Percentiles rank a stretch among this genome's conserved stretches.
Evolutionary conservation across 2,797 vertebrate genomes (phyloP).

Genomic region (Garrulus glandarius): DNA sequence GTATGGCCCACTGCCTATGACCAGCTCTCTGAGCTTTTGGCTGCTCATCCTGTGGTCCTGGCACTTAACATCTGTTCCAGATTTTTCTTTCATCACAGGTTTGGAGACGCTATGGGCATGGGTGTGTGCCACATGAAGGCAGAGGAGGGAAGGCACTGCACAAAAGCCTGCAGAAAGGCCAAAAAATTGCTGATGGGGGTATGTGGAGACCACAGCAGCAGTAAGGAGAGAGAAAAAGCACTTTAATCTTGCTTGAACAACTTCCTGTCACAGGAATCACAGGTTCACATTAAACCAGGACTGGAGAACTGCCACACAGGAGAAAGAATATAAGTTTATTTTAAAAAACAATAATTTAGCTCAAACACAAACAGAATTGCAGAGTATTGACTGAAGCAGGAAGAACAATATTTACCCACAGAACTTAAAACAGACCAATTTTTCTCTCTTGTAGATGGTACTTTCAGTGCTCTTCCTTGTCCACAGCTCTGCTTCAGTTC

Average conservation of each 20-base stretch:
- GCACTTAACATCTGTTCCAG: neutral
- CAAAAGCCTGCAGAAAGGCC: neutral
- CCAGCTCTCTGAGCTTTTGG: neutral
- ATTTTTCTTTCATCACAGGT: neutral
- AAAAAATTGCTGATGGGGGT: neutral
- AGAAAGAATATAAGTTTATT: conserved; percentile 51
- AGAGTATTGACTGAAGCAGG: neutral
- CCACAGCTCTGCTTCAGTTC: neutral
- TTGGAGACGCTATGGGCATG: neutral
- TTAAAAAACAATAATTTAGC: conserved; percentile 63
- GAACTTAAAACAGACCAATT: neutral
- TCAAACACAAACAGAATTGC: neutral
- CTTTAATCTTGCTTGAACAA: neutral
- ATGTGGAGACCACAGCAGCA: neutral
- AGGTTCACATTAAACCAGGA: neutral
- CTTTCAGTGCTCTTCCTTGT: neutral
- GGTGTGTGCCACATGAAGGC: neutral
- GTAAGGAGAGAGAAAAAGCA: neutral
- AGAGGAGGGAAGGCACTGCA: neutral
- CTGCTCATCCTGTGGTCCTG: neutral
- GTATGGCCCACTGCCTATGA: neutral
- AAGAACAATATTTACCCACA: neutral
- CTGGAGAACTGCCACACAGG: neutral
- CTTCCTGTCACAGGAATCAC: neutral
- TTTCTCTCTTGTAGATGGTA: neutral